Base-by-base conservation (phyloP, 64 coral and sea anemone genomes). In the Porites australiensis region DNA sequence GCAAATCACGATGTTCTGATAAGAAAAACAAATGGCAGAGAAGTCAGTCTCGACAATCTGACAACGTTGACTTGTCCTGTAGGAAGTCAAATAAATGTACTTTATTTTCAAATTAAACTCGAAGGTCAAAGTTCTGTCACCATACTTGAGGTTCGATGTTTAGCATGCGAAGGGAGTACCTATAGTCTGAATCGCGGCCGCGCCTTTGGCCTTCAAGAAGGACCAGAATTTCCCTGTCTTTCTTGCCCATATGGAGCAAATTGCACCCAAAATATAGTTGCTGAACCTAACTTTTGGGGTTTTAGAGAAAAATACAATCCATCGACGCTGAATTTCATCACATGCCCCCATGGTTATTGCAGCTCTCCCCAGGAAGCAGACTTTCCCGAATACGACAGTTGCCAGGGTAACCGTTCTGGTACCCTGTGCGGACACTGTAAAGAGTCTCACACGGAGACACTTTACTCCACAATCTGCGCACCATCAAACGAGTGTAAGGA, bases 161-260 rank as follows among this genome's bases (percentile, higher is more conserved):
- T 70, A 14, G 20, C 59, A 77, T 93, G 91, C 49, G 52, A 51
- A 43, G 45, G 63, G 50, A 84, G 50, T 46, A 70, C n/a, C 12
- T 71, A 71, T n/a, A 71, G 68, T 12, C 7, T 71, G 0, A 21
- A 43, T 21, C 68, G 68, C 12, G n/a, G 86, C 77, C 74, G 77
- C 22, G 50, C 68, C 87, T 20, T 45, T 70, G 63, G 47, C 20
- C 58, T 83, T 83, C 10, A 20, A 3, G 23, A 6, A 12, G 44
- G 76, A 70, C 79, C 37, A 4, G 70, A 57, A 71, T 43, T 71
- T 71, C 2, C 19, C 22, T 95, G 93, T 75, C 43, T 86, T 45
- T 72, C 79, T 15, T 95, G 93, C 46, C 93, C 93, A 69, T 95
- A 62, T 19, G 93, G 93, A 84, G 93, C 87, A 15, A 72, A 67